Base-by-base conservation (phyloP, 2,113 vertebrate species). In the Climacteris rufus region DNA sequence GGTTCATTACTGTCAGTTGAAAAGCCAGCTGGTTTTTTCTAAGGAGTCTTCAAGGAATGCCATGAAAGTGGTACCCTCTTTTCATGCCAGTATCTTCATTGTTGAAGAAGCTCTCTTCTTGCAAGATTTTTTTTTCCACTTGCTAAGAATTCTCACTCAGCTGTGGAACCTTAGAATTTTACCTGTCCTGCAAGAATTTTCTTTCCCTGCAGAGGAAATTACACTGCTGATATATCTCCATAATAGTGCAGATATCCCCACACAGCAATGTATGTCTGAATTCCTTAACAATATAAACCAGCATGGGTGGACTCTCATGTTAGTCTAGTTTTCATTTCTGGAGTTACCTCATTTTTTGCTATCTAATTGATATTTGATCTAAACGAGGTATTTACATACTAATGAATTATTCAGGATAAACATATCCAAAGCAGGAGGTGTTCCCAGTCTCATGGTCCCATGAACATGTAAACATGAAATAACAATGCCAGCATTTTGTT, bases 291-390 rank as follows among this genome's bases (percentile, higher is more conserved):
- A 4, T 70, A 39, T 94, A 86, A 92, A 90, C 83, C 94, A 61
- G 79, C 83, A 59, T 54, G 71, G 16, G 76, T 93, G 90, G 92
- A 85, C 90, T 90, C 70, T 90, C 83, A 47, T 70, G 80, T 93
- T 92, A 52, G 59, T 65, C 79, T 44, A 70, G 83, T 94, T 97
- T 92, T 83, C 60, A 78, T 95, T 93, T 93, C 50, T 92, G 83
- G 71, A 86, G 59, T 71, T 77, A 35, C 24, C 39, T 96, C 10
- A 33, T 80, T 94, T 79, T 63, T 57, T 50, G 30, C 13, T 66
- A 33, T 83, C 64, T 83, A 88, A 76, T 13, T 83, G 45, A 66
- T 94, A 66, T 8, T 88, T 94, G 94, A 74, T 86, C 83, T 92
- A 92, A 42, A 56, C 57, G 50, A 59, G 76, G 6, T 92, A 85